These are phyloP conservation scores for Hyposoter dolosus DNA, from an alignment of 2,888 invertebrate species.

Conservation along the genomic window DNA sequence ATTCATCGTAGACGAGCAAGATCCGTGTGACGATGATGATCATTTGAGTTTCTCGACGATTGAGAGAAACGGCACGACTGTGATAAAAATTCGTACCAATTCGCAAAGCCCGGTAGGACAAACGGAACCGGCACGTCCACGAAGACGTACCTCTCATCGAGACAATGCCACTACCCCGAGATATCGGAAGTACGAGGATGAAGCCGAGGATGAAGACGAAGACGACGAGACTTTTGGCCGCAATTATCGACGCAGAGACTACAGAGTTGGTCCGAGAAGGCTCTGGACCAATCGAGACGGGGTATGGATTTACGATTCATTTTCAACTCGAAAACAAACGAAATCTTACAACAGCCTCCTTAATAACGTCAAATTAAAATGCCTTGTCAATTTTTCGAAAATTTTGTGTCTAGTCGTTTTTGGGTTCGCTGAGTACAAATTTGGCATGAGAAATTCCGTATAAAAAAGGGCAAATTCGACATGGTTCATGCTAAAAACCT, in stretches of 20 bases:
- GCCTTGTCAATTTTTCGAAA: too few relatives aligned
- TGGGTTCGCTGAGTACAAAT: too few relatives aligned
- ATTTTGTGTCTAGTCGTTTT: too few relatives aligned
- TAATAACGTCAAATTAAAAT: too few relatives aligned
- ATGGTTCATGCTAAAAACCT: too few relatives aligned
- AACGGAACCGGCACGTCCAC: conserved; percentile 67
- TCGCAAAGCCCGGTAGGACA: conserved; percentile 69
- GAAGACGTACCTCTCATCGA: conserved; percentile 71
- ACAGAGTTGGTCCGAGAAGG: conserved; percentile 66
- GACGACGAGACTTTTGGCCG: conserved; percentile 53
- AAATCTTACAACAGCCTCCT: too few relatives aligned
- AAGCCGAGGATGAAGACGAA: conserved; percentile 73
- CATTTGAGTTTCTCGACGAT: conserved; percentile 70
- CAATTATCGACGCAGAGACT: conserved; percentile 62
- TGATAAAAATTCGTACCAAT: conserved; percentile 76
- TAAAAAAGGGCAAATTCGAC: too few relatives aligned
- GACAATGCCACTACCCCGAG: conserved; percentile 65
- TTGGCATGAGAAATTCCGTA: too few relatives aligned
- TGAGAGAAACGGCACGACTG: conserved; percentile 78
- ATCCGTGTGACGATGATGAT: conserved; percentile 40
- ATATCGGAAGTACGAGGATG: conserved; percentile 72
- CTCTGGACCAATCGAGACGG: conserved; percentile 81
- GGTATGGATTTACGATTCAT: conserved; percentile 73
- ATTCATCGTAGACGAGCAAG: conserved; percentile 38
- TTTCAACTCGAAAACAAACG: too few relatives aligned